Conservation (phyloP, 2,888 invertebrate species). For the Phymatocera aterrima region DNA sequence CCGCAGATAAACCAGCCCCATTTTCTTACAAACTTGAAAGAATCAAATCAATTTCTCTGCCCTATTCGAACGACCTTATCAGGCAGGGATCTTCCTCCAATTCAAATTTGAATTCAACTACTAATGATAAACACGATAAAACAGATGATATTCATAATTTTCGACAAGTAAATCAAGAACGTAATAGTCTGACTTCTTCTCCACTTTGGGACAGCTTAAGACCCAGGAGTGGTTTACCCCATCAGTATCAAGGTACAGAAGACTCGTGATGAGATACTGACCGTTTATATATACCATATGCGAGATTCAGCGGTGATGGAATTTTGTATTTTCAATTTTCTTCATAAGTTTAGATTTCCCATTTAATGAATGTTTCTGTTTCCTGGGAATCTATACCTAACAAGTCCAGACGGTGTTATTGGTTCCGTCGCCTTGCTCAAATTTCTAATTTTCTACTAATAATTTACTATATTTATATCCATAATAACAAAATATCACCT, state of each 20-base stretch:
- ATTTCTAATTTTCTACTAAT: no score
- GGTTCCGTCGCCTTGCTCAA: no score
- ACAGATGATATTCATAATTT: constrained; percentile 55
- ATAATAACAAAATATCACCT: no score
- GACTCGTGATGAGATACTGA: constrained; percentile 61
- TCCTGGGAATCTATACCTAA: no score
- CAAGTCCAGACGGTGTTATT: no score
- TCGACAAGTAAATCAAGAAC: constrained; percentile 60
- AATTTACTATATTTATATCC: no score
- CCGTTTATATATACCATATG: neutral
- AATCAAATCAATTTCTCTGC: constrained; percentile 65
- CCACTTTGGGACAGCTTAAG: constrained; percentile 69
- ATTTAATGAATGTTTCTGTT: no score
- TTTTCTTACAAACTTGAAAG: constrained; percentile 66
- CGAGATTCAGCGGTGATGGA: constrained; percentile 53
- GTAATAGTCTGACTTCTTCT: constrained; percentile 62
- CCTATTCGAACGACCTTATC: constrained; percentile 58
- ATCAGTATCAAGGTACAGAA: constrained; percentile 72
- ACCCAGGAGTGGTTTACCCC: constrained; percentile 67
- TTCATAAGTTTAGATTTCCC: no score
- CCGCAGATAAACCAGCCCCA: constrained; percentile 55
- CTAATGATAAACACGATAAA: constrained; percentile 58
- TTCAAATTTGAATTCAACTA: no score
- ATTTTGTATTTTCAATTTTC: constrained; percentile 9
- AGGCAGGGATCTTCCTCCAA: constrained; percentile 55